Evolutionary conservation across 1,140 invertebrate species (phyloP).

Genomic region (Arion vulgaris): DNA sequence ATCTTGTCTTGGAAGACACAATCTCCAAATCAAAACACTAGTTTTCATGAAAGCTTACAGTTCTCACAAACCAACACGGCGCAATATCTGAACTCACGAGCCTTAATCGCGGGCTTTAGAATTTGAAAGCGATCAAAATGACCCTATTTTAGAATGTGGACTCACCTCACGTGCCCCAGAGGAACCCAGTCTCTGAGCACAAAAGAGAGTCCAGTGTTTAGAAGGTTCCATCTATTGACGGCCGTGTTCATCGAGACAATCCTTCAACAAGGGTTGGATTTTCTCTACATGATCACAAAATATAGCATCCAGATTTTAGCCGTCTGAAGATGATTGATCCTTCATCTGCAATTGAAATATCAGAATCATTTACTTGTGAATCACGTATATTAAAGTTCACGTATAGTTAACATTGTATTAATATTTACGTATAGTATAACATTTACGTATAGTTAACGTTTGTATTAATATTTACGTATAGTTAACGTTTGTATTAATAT

Average conservation of each 20-base stretch:
- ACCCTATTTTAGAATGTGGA: conserved; percentile 12
- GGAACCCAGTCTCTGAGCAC: neutral
- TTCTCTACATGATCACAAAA: neutral
- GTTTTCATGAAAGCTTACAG: neutral
- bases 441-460: too few relatives aligned
- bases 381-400: too few relatives aligned
- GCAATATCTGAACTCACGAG: conserved; percentile 13
- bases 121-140: conserved; percentile 24
- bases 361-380: too few relatives aligned
- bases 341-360: too few relatives aligned
- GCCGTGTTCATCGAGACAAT: neutral
- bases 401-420: too few relatives aligned
- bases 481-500: too few relatives aligned
- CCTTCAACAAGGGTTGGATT: conserved; percentile 6
- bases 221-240: conserved; percentile 1
- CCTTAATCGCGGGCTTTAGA: conserved; percentile 23
- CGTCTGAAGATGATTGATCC: too few relatives aligned
- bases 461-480: too few relatives aligned
- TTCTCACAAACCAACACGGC: neutral
- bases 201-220: conserved; percentile 10
- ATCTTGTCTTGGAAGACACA: neutral
- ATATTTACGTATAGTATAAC: too few relatives aligned
- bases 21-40: conserved; percentile 2
- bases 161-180: neutral
- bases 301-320: neutral